A percentile compares a stretch with the other conserved stretches of the same genome.
phyloP scores from a whole-genome alignment of 1,140 invertebrate genomes.

The Grapholita molesta region DNA sequence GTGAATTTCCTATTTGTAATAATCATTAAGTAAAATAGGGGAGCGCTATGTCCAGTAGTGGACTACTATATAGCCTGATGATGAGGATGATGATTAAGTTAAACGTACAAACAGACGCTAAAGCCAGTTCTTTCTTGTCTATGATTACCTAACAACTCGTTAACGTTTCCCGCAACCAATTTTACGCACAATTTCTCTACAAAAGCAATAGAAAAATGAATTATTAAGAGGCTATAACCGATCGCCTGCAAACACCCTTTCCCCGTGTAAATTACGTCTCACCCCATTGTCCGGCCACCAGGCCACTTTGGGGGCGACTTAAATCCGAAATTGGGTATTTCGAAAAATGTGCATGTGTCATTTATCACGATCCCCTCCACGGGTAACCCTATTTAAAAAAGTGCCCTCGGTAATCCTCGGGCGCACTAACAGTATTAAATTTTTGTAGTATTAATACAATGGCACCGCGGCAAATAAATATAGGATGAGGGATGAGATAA shows the following conservation, averaged over 20 bases:
- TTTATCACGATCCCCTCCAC: constrained; percentile 74
- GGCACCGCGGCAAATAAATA: constrained; percentile 68
- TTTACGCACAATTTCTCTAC: constrained; percentile 51
- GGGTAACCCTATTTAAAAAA: constrained; percentile 76
- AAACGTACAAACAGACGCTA: neutral
- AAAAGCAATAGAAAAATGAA: constrained; percentile 59
- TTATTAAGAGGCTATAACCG: constrained; percentile 66
- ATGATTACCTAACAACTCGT: constrained; percentile 26
- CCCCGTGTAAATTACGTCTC: constrained; percentile 63
- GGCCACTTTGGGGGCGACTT: constrained; percentile 78
- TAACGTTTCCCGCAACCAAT: constrained; percentile 43
- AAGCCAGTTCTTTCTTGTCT: neutral
- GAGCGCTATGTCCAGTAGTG: too few relatives aligned
- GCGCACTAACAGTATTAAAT: constrained; percentile 73
- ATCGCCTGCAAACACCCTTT: constrained; percentile 57
- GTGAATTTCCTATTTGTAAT: too few relatives aligned
- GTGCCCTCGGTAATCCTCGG: constrained; percentile 65
- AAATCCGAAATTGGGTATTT: constrained; percentile 80
- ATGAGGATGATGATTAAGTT: neutral
- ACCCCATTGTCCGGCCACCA: constrained; percentile 64
- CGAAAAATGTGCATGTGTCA: constrained; percentile 78
- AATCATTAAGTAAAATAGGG: too few relatives aligned
- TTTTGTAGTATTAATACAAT: constrained; percentile 71
- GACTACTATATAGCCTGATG: too few relatives aligned
- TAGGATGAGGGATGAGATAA: constrained; percentile 61